These are phyloP conservation scores for Toxostoma redivivum DNA, from an alignment of 2,113 vertebrate genomes.

Conservation along the genomic window DNA sequence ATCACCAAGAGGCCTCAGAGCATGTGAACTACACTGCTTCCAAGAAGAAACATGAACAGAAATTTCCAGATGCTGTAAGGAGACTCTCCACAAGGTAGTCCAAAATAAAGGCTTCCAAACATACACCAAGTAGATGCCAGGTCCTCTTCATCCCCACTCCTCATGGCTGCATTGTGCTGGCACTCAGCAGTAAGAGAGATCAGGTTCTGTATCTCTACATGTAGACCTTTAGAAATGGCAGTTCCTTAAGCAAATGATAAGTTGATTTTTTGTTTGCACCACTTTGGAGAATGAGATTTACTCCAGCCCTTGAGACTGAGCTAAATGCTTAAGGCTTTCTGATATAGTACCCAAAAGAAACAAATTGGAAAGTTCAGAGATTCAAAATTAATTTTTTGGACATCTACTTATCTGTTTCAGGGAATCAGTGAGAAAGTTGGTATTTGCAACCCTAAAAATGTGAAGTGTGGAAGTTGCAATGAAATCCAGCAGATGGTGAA, in stretches of 20 bases:
- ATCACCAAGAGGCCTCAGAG: not conserved
- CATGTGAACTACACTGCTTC: not conserved
- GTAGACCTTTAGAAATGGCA: not conserved
- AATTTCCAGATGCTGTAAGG: not conserved
- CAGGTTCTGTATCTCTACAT: not conserved
- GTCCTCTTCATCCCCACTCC: not conserved
- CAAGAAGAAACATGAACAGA: not conserved
- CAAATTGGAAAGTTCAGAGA: not conserved
- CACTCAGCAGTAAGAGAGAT: not conserved
- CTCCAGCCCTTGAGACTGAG: not conserved
- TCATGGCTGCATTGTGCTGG: not conserved
- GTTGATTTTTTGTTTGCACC: not conserved
- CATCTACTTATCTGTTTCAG: not conserved
- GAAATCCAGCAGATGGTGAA: not conserved
- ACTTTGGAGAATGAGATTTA: not conserved
- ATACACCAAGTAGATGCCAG: not conserved
- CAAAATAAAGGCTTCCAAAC: not conserved
- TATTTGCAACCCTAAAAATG: not conserved
- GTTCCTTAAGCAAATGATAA: not conserved
- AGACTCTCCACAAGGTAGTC: not conserved
- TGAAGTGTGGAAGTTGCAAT: not conserved
- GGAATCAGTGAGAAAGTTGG: not conserved
- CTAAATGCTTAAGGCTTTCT: not conserved
- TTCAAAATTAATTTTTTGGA: not conserved
- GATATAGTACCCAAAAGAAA: not conserved